Base-by-base conservation (phyloP, 2,888 invertebrate species). In the Blera fallax region DNA sequence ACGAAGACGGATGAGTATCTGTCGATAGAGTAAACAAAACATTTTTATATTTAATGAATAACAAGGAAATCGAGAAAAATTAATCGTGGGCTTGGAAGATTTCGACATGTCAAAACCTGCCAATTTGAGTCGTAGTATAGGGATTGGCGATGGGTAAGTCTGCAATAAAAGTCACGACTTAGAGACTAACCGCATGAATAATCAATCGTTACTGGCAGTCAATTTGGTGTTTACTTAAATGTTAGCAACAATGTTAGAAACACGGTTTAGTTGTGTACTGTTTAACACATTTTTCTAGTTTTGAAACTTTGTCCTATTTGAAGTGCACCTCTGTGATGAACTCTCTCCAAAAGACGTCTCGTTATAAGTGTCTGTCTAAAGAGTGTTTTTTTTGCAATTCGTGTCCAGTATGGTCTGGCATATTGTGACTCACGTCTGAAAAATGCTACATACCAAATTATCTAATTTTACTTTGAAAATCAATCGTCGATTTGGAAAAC, bases 11-110 rank as follows among this genome's bases (percentile, higher is more conserved):
- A 65, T 72, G 37, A 32, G 34, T 60, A 45, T 27, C 48, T 16
- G 37, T 80, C 74, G 32, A 64, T n/a, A 65, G 64, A 45, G 40
- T 65, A 77, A 79, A 65, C 62, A 78, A 78, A 40, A 10, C 2
- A 24, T 37, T 40, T 52, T 77, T 64, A 58, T n/a, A 48, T 60
- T 76, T 62, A 81, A 65, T 69, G 45, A 79, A 48, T 48, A 40
- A 79, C 74, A 69, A 76, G 45, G n/a, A 72, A 72, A 56, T 73
- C 70, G 50, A 65, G 37, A 18, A 29, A 21, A 52, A 67, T 32
- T 52, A 77, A 69, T 69, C 40, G 72, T 72, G 78, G 52, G 34
- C 16, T 65, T 50, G 21, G 45, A 52, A 64, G 34, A 34, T 45
- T 40, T 60, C 3, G 32, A 58, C 6, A 27, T 58, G 64, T 77